Evolutionary conservation across 2,113 vertebrate genomes (phyloP).

Genomic region (Poicephalus gulielmi): DNA sequence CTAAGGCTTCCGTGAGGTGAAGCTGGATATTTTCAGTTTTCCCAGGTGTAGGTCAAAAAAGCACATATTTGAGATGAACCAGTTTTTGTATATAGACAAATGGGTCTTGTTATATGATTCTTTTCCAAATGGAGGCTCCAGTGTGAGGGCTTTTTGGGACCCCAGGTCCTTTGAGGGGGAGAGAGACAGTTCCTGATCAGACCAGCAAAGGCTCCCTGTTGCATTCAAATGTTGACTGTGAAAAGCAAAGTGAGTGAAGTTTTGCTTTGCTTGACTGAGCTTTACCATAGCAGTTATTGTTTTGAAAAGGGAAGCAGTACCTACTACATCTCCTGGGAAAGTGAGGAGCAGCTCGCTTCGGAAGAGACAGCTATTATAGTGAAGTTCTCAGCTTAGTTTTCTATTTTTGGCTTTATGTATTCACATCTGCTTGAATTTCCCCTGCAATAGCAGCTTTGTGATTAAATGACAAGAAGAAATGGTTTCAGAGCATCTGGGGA

Average conservation of each 20-base stretch:
- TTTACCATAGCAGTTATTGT: constrained; percentile 12
- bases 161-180: neutral
- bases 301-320: constrained; percentile 26
- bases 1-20: neutral
- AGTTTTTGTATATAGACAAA: neutral
- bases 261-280: constrained; percentile 31
- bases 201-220: neutral
- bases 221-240: neutral
- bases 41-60: neutral
- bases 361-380: neutral
- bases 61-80: neutral
- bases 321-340: constrained; percentile 39
- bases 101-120: neutral
- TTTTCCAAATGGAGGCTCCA: constrained; percentile 1
- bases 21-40: neutral
- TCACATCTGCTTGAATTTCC: neutral
- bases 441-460: constrained; percentile 39
- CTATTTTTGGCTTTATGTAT: constrained; percentile 33
- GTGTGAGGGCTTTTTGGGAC: neutral
- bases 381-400: neutral
- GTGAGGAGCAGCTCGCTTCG: neutral
- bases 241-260: constrained; percentile 11
- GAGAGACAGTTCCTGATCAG: neutral
- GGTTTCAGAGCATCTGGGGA: neutral
- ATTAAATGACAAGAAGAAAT: constrained; percentile 47